phyloP scores from a whole-genome alignment of 1,140 invertebrate species.

The Bombus fervidus region DNA sequence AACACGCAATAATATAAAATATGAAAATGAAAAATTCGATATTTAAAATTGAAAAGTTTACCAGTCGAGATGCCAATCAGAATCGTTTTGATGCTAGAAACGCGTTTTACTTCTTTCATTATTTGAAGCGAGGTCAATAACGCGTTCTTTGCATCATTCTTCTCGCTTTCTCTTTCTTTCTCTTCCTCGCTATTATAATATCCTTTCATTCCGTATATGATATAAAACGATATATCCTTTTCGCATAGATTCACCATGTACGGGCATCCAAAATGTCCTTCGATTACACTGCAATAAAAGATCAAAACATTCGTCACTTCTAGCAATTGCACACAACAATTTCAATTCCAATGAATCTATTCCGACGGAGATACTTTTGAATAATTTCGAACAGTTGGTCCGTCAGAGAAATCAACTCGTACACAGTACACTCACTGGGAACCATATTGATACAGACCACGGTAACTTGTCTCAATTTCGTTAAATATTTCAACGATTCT shows the following conservation, averaged over 20 bases:
- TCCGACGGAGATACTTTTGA: conserved; percentile 44
- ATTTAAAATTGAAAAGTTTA: conserved; percentile 39
- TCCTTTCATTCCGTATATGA: conserved; percentile 84
- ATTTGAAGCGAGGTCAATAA: conserved; percentile 82
- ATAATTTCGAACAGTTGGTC: conserved; percentile 56
- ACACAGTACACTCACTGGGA: conserved; percentile 41
- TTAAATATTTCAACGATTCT: conserved; percentile 75
- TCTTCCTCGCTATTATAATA: conserved; percentile 66
- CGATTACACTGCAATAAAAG: conserved; percentile 70
- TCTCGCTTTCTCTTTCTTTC: conserved; percentile 38
- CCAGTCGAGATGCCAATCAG: conserved; percentile 86
- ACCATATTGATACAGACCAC: conserved; percentile 76
- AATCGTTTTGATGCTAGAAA: conserved; percentile 80
- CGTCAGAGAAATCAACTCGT: conserved; percentile 56
- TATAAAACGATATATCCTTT: conserved; percentile 85
- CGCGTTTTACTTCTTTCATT: conserved; percentile 79
- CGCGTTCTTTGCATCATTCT: conserved; percentile 83
- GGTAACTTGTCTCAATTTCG: conserved; percentile 78
- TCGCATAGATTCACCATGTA: conserved; percentile 85
- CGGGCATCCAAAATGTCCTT: conserved; percentile 81
- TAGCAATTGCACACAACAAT: background rate
- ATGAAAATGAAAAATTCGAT: background rate
- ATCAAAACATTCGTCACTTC: background rate
- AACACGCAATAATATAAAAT: background rate
- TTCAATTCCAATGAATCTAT: background rate